Base-by-base conservation (phyloP, 1,140 invertebrate species). In the Drosophila insularis region DNA sequence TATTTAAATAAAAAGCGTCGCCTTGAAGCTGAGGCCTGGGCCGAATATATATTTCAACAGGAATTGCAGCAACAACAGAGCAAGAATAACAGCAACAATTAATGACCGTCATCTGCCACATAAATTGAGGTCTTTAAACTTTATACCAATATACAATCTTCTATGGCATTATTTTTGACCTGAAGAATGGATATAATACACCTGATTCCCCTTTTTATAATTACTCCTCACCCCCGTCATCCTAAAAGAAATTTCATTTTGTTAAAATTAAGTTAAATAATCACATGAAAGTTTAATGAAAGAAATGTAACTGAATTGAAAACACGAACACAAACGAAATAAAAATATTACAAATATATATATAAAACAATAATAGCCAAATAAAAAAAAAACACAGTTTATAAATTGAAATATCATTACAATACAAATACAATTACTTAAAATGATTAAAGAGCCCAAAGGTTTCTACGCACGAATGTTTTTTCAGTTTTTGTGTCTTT, bases 41-140 rank as follows among this genome's bases (percentile, higher is more conserved):
- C 91, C 17, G 89, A 92, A 37, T 92, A 81, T 54, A 75, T 92
- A 61, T 92, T 90, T 71, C 74, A 91, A 59, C 89, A 90, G 64
- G 90, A 91, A 55, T 32, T 37, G 1, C 73, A 50, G 3, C 17
- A 50, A 50, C 40, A 43, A 43, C n/a, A 14, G 2, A 43, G 4
- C 40, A 43, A 43, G 3, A 11, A 21, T 14, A 37, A 39, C 27
- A 31, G 21, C 40, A 37, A 32, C 43, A 31, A 37, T 1, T 39
- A 66, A 27, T 60, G 27, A 70, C 27, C 19, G 19, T 17, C 6
- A 61, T 40, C 54, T 31, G 31, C 21, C 35, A 60, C 50, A 43
- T 62, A 43, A 14, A n/a, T 43, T 43, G 14, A 8, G 14, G 7
- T 46, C 17, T 10, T 46, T 19, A 14, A 14, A 19, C 17, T 19